Percentiles rank a stretch among this genome's conserved stretches.
Evolutionary conservation across 2,113 vertebrate species (phyloP).

Genomic region (Hiodon tergisus): DNA sequence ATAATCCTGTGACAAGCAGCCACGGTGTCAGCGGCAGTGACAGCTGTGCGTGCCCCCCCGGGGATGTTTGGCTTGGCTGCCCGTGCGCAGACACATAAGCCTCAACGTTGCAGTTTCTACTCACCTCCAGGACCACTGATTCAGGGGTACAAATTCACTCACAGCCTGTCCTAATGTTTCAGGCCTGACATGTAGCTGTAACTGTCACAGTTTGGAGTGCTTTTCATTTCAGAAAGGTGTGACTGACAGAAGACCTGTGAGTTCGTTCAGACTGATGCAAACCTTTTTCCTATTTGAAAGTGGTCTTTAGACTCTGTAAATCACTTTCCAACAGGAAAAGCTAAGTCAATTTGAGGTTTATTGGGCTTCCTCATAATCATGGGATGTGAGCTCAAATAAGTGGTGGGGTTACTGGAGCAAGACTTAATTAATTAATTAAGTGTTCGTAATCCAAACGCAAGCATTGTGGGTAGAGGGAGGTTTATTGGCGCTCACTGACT

Average conservation of each 20-base stretch:
- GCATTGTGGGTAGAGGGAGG: neutral
- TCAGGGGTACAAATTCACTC: neutral
- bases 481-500: conserved; percentile 47
- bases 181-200: neutral
- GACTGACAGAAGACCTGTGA: too few relatives aligned
- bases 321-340: too few relatives aligned
- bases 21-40: neutral
- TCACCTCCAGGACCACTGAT: conserved; percentile 23
- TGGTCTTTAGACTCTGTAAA: too few relatives aligned
- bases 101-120: conserved; percentile 8
- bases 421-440: conserved; percentile 45
- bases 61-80: conserved; percentile 16
- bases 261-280: too few relatives aligned
- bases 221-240: too few relatives aligned
- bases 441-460: conserved; percentile 39
- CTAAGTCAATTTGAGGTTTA: conserved; percentile 50
- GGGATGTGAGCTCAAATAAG: conserved; percentile 56
- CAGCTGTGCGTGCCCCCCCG: conserved; percentile 27
- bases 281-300: too few relatives aligned
- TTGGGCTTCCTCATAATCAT: conserved; percentile 47
- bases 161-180: neutral
- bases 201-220: neutral
- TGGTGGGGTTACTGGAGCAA: conserved; percentile 37
- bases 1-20: conserved; percentile 8
- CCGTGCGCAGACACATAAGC: conserved; percentile 9